Conservation (phyloP, 1,140 invertebrate species). For the Acromyrmex echinatior region DNA sequence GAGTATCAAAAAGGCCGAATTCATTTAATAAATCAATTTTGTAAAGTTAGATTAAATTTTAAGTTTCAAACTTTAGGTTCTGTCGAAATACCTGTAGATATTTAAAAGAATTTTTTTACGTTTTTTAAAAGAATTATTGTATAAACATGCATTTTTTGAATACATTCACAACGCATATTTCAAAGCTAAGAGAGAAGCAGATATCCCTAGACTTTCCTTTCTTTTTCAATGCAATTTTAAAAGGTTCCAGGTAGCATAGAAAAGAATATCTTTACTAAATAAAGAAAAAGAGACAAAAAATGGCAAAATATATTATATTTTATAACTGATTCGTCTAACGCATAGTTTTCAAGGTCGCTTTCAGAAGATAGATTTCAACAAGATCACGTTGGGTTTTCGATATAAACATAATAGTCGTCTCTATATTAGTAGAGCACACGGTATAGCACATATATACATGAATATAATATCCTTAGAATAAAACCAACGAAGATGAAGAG, state of each 20-base stretch:
- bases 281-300: background rate
- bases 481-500: constrained; percentile 25
- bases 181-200: background rate
- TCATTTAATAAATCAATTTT: too few species aligned
- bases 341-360: background rate
- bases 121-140: background rate
- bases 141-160: background rate
- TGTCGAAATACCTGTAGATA: background rate
- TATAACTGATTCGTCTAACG: background rate
- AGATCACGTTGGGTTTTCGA: background rate
- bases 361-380: background rate
- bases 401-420: background rate
- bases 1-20: background rate
- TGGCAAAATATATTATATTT: background rate
- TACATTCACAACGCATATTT: background rate
- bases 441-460: background rate
- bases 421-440: background rate
- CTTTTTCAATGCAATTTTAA: background rate
- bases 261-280: background rate
- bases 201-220: background rate
- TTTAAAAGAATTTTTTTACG: background rate
- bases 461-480: constrained; percentile 36
- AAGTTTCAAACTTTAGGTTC: too few species aligned
- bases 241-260: background rate
- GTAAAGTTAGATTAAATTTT: too few species aligned